Evolutionary conservation across 2,797 vertebrate genomes (phyloP), one percentile per base, ranked within the genome.

Genomic region (Gephyroberyx darwinii): DNA sequence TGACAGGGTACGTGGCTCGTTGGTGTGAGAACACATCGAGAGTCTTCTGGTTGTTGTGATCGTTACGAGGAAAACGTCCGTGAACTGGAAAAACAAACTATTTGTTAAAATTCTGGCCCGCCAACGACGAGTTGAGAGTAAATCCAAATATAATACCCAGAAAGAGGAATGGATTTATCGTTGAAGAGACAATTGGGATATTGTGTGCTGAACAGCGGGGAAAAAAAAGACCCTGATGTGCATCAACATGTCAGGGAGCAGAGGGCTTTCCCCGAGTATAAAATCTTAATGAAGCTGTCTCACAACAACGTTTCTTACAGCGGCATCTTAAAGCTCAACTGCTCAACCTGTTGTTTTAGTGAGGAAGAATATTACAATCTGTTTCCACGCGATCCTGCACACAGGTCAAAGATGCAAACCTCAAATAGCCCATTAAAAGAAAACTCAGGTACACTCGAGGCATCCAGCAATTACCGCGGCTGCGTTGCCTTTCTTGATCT

Each of bases 381-480:
- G 10, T 16, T 2, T 53, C 39, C 20, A 5, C 2, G 3, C 14
- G 19, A 2, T 6, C 4, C 8, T 0, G 48, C 45, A 4, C 5
- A 3, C 60, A 65, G 59, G 61, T 59, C 16, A 62, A 64, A 56
- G 26, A 63, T 20, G 19, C 16, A 7, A 41, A 62, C 30, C 52
- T 43, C 8, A 47, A 67, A 39, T 39, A 71, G 9, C 10, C 30
- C 55, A 51, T 58, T 65, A 45, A 55, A 61, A n/a, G 53, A 26
- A 22, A 31, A 16, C 10, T 2, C 22, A 2, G 10, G 58, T 43
- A 22, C 50, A 22, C 17, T 66, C 17, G 9, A 57, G 71, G 57
- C 51, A 63, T 58, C 53, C 45, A 55, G 30, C 78, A 69, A 69
- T 80, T 66, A 75, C 73, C 8, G 5, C 2, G 14, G 16, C 31